These are phyloP conservation scores for Rhagologus leucostigma DNA, from an alignment of 2,113 vertebrate species.

Conservation along the genomic window DNA sequence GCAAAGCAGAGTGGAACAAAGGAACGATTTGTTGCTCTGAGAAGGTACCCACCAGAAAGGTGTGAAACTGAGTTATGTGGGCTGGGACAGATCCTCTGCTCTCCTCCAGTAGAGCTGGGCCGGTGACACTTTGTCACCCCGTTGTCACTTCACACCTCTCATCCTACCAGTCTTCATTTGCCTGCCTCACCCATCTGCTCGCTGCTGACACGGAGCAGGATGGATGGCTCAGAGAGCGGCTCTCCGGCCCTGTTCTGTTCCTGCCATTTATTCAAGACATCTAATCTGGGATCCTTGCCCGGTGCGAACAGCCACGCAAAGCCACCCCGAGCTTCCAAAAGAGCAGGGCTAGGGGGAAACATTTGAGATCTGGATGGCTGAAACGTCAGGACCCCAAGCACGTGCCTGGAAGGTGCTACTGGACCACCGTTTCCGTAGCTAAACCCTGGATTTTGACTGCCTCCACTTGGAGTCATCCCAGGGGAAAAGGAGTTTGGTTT, in stretches of 20 bases:
- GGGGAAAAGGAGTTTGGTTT: neutral
- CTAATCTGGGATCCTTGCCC: neutral
- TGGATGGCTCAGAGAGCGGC: neutral
- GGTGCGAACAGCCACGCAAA: neutral
- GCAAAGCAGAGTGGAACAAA: neutral
- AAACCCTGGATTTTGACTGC: neutral
- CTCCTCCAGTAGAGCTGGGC: neutral
- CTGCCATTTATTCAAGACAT: neutral
- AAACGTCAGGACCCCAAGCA: neutral
- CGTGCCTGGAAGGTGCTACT: accelerated
- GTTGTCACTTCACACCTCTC: neutral
- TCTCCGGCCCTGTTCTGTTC: neutral
- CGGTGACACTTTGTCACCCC: neutral
- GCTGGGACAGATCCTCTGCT: neutral
- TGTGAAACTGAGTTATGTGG: neutral
- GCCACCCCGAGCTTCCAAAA: neutral
- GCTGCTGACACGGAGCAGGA: neutral
- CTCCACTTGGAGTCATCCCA: neutral
- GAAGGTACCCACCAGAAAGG: neutral
- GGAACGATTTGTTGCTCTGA: neutral
- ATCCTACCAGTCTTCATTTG: neutral
- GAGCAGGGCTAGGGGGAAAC: neutral
- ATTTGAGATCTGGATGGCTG: accelerated
- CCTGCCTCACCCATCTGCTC: neutral
- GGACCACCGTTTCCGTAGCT: neutral